These are phyloP conservation scores for Cataglyphis albicans DNA, from an alignment of 2,888 invertebrate genomes.

Conservation along the genomic window DNA sequence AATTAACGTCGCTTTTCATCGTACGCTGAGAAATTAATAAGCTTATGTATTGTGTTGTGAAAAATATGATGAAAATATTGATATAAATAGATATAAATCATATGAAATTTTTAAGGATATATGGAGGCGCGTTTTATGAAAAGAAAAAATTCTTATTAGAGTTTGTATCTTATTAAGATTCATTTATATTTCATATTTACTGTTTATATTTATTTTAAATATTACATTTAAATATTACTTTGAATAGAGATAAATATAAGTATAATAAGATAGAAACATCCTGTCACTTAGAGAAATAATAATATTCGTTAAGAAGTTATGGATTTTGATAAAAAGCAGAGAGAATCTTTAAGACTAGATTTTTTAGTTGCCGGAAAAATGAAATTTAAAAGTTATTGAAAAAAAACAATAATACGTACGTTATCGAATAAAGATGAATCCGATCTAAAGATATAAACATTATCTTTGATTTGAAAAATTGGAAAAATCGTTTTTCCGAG, in stretches of 20 bases:
- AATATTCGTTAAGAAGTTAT: neutral
- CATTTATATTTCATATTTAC: conserved; percentile 9
- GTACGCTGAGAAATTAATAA: neutral
- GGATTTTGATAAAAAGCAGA: neutral
- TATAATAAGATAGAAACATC: neutral
- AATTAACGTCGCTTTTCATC: neutral
- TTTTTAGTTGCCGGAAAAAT: neutral
- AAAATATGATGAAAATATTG: neutral
- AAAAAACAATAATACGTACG: neutral
- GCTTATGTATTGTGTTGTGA: neutral
- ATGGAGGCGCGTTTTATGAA: neutral
- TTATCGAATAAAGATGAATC: neutral
- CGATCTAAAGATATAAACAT: neutral
- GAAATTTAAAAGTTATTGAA: neutral
- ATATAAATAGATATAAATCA: neutral
- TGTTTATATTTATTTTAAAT: neutral
- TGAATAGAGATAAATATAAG: neutral
- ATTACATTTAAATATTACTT: neutral
- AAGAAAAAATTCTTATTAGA: neutral
- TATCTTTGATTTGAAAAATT: neutral
- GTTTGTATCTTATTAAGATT: neutral
- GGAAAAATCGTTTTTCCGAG: neutral
- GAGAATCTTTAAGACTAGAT: neutral
- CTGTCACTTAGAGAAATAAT: neutral
- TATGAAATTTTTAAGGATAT: neutral